Evolutionary conservation across 2,113 vertebrate species (phyloP), one percentile per base, ranked within the genome.

Genomic region (Pheucticus melanocephalus): DNA sequence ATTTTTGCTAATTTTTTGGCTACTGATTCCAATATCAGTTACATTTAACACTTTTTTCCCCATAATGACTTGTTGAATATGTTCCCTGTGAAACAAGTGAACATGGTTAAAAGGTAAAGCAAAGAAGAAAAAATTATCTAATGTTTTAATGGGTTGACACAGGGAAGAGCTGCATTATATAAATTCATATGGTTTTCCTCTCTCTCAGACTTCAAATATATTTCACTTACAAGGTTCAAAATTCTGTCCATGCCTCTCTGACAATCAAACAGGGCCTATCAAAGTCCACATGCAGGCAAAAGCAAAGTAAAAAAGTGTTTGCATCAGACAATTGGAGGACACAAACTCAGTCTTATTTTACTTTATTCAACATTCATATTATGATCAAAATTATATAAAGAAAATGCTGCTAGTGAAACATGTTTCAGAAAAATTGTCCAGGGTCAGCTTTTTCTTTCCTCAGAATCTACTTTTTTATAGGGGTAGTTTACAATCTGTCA

Each of bases 291-390:
- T 1, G 0, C 12, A 15, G 22, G 3, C 15, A 76, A 91, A 75
- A 70, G 1, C 25, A 76, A 37, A 51, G 21, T 15, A 51, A 65
- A 70, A 70, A 56, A 0, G 2, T 0, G 1, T 59, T 63, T 63
- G 22, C 31, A 59, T 53, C 25, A 16, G 37, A 48, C 11, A 89
- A 31, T 8, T 44, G 18, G 20, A 70, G 15, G 20, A 54, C 30
- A 31, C 2, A 84, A 82, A 47, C 0, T 0, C 12, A 27, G 3
- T 12, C 2, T 28, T 70, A 54, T 60, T 45, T 42, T 0, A 27
- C 12, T 79, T 86, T 48, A 56, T 76, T 64, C 21, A 68, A 64
- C 14, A 37, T 56, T 56, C 1, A 3, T 33, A 73, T 14, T 54
- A 10, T 51, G 13, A 69, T 59, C 37, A 77, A 79, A 79, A 76